Conservation (phyloP, 2,113 vertebrate genomes). For the Psilopsiagon aurifrons region DNA sequence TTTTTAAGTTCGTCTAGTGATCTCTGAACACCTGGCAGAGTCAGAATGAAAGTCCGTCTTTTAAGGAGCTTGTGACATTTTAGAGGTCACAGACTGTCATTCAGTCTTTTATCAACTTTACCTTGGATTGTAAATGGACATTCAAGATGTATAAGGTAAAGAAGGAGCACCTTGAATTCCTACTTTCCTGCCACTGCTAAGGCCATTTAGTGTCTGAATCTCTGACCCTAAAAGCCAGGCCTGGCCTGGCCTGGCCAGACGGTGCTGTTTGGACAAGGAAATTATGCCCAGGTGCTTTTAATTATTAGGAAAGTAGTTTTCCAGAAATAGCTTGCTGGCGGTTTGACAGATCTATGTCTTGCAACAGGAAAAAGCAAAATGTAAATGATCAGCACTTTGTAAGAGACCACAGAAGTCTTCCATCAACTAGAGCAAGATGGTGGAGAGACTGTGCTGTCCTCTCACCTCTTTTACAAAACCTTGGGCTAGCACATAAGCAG, state of each 20-base stretch:
- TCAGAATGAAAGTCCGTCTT: background rate
- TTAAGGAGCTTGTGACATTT: background rate
- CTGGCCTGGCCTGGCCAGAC: background rate
- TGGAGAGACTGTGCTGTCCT: background rate
- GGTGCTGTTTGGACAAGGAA: background rate
- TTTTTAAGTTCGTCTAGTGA: background rate
- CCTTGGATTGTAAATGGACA: background rate
- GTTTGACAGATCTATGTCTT: slow-evolving; percentile 11
- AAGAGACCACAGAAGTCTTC: background rate
- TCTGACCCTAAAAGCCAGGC: background rate
- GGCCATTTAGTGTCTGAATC: background rate
- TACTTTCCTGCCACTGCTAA: background rate
- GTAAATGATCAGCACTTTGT: slow-evolving; percentile 34
- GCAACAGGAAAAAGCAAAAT: slow-evolving; percentile 28
- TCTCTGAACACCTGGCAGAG: background rate
- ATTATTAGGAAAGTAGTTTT: background rate
- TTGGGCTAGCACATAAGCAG: background rate
- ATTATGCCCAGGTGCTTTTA: slow-evolving; percentile 10
- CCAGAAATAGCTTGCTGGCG: slow-evolving; percentile 4
- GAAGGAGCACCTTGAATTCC: background rate
- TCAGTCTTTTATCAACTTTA: background rate
- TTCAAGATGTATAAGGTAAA: background rate
- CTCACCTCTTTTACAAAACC: background rate
- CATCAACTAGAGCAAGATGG: background rate
- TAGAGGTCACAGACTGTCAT: background rate